These are phyloP conservation scores for Melanotaenia maccullochi DNA, from an alignment of 2,797 vertebrate species.

Conservation along the genomic window DNA sequence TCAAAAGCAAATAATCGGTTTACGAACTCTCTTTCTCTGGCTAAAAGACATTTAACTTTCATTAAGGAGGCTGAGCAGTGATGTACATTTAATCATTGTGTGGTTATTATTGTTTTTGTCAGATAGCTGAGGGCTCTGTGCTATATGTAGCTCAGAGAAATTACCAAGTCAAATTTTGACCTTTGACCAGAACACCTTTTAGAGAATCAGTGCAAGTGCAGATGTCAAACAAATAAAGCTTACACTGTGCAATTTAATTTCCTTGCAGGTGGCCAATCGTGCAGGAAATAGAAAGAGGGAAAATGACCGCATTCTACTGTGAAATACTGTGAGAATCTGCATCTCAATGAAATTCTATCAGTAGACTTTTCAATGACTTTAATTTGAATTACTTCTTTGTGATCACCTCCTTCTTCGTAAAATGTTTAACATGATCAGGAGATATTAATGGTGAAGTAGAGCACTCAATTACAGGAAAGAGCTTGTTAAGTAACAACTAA, in stretches of 20 bases:
- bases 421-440: constrained; percentile 17
- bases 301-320: constrained; percentile 31
- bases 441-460: constrained; percentile 14
- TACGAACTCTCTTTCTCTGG: constrained; percentile 7
- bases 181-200: constrained; percentile 43
- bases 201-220: constrained; percentile 39
- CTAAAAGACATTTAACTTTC: constrained; percentile 12
- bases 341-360: constrained; percentile 19
- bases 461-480: constrained; percentile 14
- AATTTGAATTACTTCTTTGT: constrained; percentile 28
- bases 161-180: constrained; percentile 62
- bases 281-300: constrained; percentile 26
- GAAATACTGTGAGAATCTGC: constrained; percentile 31
- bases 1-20: constrained; percentile 16
- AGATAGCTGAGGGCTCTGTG: constrained; percentile 21
- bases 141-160: constrained; percentile 17
- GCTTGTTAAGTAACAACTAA: background rate
- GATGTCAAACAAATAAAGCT: constrained; percentile 60
- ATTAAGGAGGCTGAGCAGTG: background rate
- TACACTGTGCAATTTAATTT: constrained; percentile 49
- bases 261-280: constrained; percentile 41
- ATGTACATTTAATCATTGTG: background rate
- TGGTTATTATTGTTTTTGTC: constrained; percentile 21
- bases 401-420: background rate
- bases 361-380: constrained; percentile 13